Base-by-base conservation (phyloP, 1,140 invertebrate genomes). In the Zaprionus davidi region DNA sequence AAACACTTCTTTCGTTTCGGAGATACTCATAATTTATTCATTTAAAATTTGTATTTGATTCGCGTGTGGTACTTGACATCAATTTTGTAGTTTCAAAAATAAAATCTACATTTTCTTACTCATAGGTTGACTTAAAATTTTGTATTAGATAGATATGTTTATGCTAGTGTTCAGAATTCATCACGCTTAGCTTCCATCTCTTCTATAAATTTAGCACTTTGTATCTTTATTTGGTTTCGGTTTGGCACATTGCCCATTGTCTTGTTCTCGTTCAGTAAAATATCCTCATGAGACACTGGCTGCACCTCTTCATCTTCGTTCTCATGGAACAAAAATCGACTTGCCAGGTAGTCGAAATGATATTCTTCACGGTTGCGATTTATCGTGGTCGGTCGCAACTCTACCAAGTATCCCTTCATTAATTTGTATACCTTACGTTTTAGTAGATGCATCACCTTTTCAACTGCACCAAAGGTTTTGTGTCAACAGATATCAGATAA, bases 211-310 rank as follows among this genome's bases (percentile, higher is more conserved):
- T 90, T 90, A 22, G 77, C 81, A 74, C 91, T 92, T 34, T 88
- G 84, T 7, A 78, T 66, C 72, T 92, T 92, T 6, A 92, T 90
- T 58, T 90, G 84, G 20, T 92, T 84, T 46, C 91, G 83, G 75
- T 81, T 92, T 0, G 90, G 91, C 22, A 92, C 85, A 78, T 87
- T 80, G 31, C 78, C 84, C 58, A 76, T 68, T 9, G 67, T 80
- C 69, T 92, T 92, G 34, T 78, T 79, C 55, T 92, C 91, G 53
- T 76, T 74, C 26, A 91, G 51, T 2, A 86, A 31, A 63, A 87
- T 85, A 11, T 90, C 82, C 15, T 81, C 81, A 1, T 70, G 62
- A 15, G 28, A 24, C 5, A 63, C 77, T 0, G 57, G 60, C 28
- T 77, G 56, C 11, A 58, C 44, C 13, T 81, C 77, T 3, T 83